Conservation (phyloP, 2,888 invertebrate genomes). For the Parnassius mnemosyne region DNA sequence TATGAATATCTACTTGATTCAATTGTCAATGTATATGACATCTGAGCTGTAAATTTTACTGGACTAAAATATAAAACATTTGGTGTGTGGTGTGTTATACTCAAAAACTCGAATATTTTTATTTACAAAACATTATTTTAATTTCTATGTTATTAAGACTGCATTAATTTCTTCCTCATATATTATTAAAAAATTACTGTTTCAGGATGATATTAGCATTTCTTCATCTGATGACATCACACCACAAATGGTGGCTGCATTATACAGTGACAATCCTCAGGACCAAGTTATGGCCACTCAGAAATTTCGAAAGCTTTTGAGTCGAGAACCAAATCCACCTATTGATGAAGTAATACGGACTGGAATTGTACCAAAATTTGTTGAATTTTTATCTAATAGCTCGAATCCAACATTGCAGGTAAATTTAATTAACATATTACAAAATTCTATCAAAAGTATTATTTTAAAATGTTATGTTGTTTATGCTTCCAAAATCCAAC, state of each 20-base stretch:
- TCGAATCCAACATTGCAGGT: constrained; percentile 93
- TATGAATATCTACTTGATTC: too few relatives aligned
- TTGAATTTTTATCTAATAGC: constrained; percentile 91
- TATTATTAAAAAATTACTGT: constrained; percentile 25
- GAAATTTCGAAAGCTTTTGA: constrained; percentile 95
- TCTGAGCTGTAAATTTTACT: too few relatives aligned
- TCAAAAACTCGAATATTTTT: too few relatives aligned
- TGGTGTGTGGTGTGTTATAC: too few relatives aligned
- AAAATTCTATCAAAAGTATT: too few relatives aligned
- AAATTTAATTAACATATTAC: constrained; percentile 27
- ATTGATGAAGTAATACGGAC: constrained; percentile 97
- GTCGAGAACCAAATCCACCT: constrained; percentile 97
- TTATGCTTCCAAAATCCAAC: too few relatives aligned
- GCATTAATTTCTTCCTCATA: too few relatives aligned
- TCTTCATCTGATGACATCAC: constrained; percentile 82
- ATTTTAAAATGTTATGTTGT: too few relatives aligned
- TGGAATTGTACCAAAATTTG: constrained; percentile 96
- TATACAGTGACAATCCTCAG: constrained; percentile 87
- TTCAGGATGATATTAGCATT: constrained; percentile 73
- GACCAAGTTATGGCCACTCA: constrained; percentile 94
- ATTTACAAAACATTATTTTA: too few relatives aligned
- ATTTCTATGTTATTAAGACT: too few relatives aligned
- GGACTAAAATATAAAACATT: too few relatives aligned
- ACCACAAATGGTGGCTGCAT: constrained; percentile 90
- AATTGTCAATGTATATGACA: too few relatives aligned